Percentiles rank a stretch among this genome's conserved stretches.
These are phyloP conservation scores for Agraylea sexmaculata DNA, from an alignment of 1,140 invertebrate species.

Conservation along the genomic window DNA sequence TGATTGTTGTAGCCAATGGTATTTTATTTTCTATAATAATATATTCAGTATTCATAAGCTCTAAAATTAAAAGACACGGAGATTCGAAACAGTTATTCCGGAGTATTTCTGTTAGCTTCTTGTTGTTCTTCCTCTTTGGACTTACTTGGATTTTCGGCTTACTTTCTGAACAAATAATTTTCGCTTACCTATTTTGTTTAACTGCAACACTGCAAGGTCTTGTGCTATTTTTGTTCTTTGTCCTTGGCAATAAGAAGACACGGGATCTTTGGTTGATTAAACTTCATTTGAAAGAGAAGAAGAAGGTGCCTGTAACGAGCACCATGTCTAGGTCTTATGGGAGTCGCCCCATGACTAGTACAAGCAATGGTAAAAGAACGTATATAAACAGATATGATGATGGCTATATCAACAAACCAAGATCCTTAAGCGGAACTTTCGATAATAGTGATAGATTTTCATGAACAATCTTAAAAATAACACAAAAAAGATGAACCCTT, in stretches of 20 bases:
- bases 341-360: slow-evolving; percentile 14
- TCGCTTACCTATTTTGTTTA: slow-evolving; percentile 39
- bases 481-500: not conserved
- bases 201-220: slow-evolving; percentile 40
- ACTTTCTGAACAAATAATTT: slow-evolving; percentile 29
- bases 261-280: slow-evolving; percentile 39
- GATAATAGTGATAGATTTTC: slow-evolving; percentile 7
- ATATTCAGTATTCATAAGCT: slow-evolving; percentile 36
- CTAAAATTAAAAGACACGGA: slow-evolving; percentile 34
- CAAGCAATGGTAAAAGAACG: slow-evolving; percentile 13
- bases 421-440: slow-evolving; percentile 15
- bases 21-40: slow-evolving; percentile 38
- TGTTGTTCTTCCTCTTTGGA: slow-evolving; percentile 40
- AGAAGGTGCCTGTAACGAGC: slow-evolving; percentile 34
- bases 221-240: slow-evolving; percentile 40
- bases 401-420: slow-evolving; percentile 27
- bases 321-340: slow-evolving; percentile 31
- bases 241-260: slow-evolving; percentile 40
- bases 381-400: slow-evolving; percentile 27
- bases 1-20: slow-evolving; percentile 35
- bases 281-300: slow-evolving; percentile 33
- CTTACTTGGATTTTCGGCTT: slow-evolving; percentile 40
- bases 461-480: not conserved
- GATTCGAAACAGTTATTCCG: slow-evolving; percentile 33
- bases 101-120: slow-evolving; percentile 35